These are phyloP conservation scores for Anableps anableps DNA, from an alignment of 2,797 vertebrate species.

Conservation along the genomic window DNA sequence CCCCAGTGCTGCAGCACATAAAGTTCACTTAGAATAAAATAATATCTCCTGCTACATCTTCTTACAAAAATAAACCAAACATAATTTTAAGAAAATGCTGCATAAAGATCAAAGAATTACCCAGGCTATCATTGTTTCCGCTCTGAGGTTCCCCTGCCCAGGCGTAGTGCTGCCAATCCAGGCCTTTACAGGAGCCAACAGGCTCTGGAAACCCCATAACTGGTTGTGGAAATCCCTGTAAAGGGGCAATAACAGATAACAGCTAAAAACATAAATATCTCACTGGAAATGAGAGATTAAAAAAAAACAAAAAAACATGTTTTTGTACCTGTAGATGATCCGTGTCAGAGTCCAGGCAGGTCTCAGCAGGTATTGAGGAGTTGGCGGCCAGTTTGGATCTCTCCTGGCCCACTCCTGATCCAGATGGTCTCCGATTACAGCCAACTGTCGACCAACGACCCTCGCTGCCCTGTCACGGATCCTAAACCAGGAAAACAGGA, in stretches of 20 bases:
- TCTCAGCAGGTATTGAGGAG: conserved; percentile 56
- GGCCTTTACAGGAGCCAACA: conserved; percentile 60
- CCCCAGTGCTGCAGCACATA: not conserved
- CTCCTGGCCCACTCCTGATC: conserved; percentile 67
- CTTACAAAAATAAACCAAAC: not conserved
- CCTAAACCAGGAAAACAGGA: conserved; percentile 34
- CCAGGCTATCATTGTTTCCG: conserved; percentile 63
- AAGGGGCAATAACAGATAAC: not conserved
- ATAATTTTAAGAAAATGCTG: not conserved
- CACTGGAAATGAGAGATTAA: not conserved
- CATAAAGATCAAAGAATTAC: conserved; percentile 51
- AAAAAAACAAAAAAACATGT: not conserved
- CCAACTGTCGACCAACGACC: conserved; percentile 86
- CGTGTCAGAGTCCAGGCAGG: conserved; percentile 63
- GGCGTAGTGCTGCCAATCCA: conserved; percentile 59
- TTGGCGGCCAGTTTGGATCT: conserved; percentile 35
- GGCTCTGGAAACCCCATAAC: conserved; percentile 55
- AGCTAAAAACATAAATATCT: not conserved
- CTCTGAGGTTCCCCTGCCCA: conserved; percentile 54
- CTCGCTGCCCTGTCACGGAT: conserved; percentile 66
- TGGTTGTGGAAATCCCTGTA: conserved; percentile 65
- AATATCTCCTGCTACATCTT: not conserved
- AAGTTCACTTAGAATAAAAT: not conserved
- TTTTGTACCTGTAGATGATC: conserved; percentile 69
- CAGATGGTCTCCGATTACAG: conserved; percentile 88